These are phyloP conservation scores for Tenthredo notha DNA, from an alignment of 2,888 invertebrate species.

Conservation along the genomic window DNA sequence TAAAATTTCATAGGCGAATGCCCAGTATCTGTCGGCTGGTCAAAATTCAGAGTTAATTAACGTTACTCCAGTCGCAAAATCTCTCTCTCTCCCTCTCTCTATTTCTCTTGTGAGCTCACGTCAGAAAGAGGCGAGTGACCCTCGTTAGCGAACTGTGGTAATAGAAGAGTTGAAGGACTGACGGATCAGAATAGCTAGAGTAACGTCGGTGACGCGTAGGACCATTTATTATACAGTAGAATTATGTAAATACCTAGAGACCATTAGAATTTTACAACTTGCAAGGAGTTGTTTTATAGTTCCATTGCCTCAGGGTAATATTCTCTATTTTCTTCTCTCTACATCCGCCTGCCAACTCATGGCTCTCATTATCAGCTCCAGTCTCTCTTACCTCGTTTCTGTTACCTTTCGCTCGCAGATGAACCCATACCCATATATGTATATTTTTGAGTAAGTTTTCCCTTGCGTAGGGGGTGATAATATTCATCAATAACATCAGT, in stretches of 20 bases:
- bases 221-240: constrained; percentile 74
- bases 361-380: constrained; percentile 18
- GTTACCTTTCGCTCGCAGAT: background rate
- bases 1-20: background rate
- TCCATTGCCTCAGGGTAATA: constrained; percentile 67
- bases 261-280: constrained; percentile 77
- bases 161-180: background rate
- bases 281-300: constrained; percentile 73
- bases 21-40: constrained; percentile 4
- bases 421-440: background rate
- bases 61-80: background rate
- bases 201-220: constrained; percentile 62
- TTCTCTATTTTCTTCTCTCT: constrained; percentile 56
- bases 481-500: constrained; percentile 21
- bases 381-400: background rate
- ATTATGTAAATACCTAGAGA: constrained; percentile 76
- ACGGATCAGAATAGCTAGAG: background rate
- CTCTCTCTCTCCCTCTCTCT: background rate
- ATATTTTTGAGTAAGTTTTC: background rate
- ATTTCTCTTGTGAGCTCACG: background rate
- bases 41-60: constrained; percentile 6
- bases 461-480: background rate
- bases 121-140: constrained; percentile 8
- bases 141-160: constrained; percentile 22
- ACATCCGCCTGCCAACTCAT: constrained; percentile 56